phyloP scores from a whole-genome alignment of 2,113 vertebrate genomes.

The Coptodon rendalli region DNA sequence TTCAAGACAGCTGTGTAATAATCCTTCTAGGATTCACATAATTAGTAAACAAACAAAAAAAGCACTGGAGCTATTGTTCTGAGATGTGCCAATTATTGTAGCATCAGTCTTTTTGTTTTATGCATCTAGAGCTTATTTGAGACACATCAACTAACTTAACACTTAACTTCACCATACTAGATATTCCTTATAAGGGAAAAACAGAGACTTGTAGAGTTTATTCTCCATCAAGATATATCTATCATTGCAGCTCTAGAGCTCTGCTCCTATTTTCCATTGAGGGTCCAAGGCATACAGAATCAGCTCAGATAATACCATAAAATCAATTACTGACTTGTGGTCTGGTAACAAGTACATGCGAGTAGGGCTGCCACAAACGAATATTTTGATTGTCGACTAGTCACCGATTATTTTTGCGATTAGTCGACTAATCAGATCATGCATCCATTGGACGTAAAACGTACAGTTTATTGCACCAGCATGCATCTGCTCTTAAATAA shows the following conservation, averaged over 20 bases:
- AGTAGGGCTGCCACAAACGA: too few relatives aligned
- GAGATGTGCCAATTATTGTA: constrained; percentile 24
- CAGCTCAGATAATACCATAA: neutral
- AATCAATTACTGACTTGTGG: neutral
- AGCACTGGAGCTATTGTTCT: constrained; percentile 15
- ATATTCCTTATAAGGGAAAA: constrained; percentile 44
- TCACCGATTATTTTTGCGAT: too few relatives aligned
- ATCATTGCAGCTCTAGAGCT: neutral
- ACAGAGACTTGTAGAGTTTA: neutral
- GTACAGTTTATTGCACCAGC: too few relatives aligned
- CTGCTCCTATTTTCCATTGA: neutral
- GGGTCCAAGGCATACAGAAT: neutral
- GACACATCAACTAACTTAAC: constrained; percentile 23
- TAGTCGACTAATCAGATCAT: too few relatives aligned
- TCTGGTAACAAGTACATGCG: neutral
- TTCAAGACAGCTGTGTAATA: constrained; percentile 25
- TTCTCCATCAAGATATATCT: neutral
- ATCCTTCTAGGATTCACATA: constrained; percentile 33
- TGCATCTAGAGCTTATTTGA: constrained; percentile 45
- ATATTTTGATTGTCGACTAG: too few relatives aligned
- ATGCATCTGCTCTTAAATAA: too few relatives aligned
- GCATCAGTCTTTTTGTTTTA: constrained; percentile 24
- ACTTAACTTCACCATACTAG: constrained; percentile 26
- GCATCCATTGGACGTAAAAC: too few relatives aligned
- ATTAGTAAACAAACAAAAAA: constrained; percentile 52